These are phyloP conservation scores for Rhagophthalmus giganteus DNA, from an alignment of 2,888 invertebrate species.

Conservation along the genomic window DNA sequence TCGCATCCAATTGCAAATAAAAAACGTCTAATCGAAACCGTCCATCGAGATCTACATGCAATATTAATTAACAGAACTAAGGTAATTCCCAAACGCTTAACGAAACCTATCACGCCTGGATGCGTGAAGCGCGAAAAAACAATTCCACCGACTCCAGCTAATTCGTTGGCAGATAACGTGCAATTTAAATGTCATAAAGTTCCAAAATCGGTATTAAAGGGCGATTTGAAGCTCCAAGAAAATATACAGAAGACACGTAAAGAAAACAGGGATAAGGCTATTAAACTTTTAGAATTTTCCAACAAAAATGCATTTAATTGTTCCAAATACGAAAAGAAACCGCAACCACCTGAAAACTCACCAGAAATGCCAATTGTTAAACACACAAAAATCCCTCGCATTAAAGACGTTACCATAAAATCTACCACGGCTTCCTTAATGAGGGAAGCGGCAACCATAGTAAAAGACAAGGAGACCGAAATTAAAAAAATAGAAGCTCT, in stretches of 20 bases:
- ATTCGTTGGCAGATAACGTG: slow-evolving; percentile 27
- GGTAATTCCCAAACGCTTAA: slow-evolving; percentile 25
- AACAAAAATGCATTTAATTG: slow-evolving; percentile 37
- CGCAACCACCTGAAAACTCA: slow-evolving; percentile 13
- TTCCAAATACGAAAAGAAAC: slow-evolving; percentile 30
- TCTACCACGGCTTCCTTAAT: slow-evolving; percentile 59
- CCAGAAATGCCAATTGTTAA: too few species aligned
- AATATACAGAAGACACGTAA: slow-evolving; percentile 35
- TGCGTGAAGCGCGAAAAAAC: slow-evolving; percentile 24
- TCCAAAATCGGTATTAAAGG: slow-evolving; percentile 38
- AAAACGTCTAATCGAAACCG: slow-evolving; percentile 32
- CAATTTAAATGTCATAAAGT: slow-evolving; percentile 28
- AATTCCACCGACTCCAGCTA: slow-evolving; percentile 24
- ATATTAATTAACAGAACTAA: slow-evolving; percentile 7
- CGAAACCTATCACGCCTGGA: slow-evolving; percentile 38
- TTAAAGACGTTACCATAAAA: slow-evolving; percentile 50
- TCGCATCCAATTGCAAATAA: slow-evolving; percentile 56
- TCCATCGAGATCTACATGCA: slow-evolving; percentile 29
- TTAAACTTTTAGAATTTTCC: slow-evolving; percentile 40
- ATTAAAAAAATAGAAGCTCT: slow-evolving; percentile 59
- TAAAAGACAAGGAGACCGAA: slow-evolving; percentile 57
- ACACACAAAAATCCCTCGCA: slow-evolving; percentile 22
- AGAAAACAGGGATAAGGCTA: slow-evolving; percentile 39
- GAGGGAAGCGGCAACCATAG: slow-evolving; percentile 58
- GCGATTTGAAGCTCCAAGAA: slow-evolving; percentile 25